phyloP scores from a whole-genome alignment of 1,140 invertebrate species.

The Dendrolimus kikuchii region DNA sequence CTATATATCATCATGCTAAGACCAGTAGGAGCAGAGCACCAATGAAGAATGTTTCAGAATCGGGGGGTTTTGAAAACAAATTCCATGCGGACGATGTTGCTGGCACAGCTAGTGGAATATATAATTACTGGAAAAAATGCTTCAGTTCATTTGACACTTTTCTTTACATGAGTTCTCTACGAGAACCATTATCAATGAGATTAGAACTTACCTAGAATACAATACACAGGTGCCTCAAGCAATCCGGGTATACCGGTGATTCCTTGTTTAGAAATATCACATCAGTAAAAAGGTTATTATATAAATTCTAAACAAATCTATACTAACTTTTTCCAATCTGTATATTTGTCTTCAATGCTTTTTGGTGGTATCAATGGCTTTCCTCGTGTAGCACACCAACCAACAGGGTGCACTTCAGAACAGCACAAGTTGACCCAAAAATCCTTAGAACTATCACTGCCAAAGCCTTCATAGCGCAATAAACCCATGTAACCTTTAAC shows the following conservation, averaged over 20 bases:
- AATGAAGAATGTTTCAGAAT: too few species aligned
- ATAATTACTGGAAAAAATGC: too few species aligned
- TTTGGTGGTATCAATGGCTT: constrained; percentile 95
- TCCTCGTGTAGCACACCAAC: constrained; percentile 96
- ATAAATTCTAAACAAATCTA: constrained; percentile 2
- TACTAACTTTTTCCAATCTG: constrained; percentile 89
- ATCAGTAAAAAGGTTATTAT: neutral
- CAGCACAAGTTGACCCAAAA: constrained; percentile 97
- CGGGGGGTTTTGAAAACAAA: too few species aligned
- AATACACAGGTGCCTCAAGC: too few species aligned
- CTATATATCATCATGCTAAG: too few species aligned
- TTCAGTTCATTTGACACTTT: too few species aligned
- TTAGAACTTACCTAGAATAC: too few species aligned
- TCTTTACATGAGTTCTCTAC: too few species aligned
- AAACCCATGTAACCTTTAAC: constrained; percentile 95
- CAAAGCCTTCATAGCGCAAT: constrained; percentile 95
- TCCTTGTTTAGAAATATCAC: neutral
- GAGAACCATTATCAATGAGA: too few species aligned
- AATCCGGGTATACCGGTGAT: neutral
- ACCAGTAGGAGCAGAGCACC: too few species aligned
- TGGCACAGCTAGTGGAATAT: too few species aligned
- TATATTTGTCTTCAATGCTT: constrained; percentile 92
- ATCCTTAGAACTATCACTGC: constrained; percentile 88
- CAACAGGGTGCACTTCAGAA: constrained; percentile 94
- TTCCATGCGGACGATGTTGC: too few species aligned